Evolutionary conservation across 92 coral and sea anemone species (phyloP).

Genomic region (Chrysogorgia sp.): DNA sequence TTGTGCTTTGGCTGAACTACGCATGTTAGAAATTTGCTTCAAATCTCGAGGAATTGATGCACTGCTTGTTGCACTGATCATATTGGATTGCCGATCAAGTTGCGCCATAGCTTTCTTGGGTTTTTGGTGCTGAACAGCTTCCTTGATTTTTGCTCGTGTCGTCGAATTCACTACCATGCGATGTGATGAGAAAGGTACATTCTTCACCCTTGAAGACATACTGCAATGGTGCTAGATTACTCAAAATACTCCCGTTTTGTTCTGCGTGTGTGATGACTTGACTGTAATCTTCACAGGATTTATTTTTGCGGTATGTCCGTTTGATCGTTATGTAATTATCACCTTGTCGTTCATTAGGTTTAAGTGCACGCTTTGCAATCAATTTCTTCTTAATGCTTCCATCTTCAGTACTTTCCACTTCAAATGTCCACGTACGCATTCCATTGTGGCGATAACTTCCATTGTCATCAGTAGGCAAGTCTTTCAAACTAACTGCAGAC

Average conservation of each 20-base stretch:
- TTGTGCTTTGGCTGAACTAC: slow-evolving; percentile 38
- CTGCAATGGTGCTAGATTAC: slow-evolving; percentile 48
- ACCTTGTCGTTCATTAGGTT: slow-evolving; percentile 28
- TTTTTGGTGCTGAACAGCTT: slow-evolving; percentile 43
- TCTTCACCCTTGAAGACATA: slow-evolving; percentile 58
- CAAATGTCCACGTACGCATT: slow-evolving; percentile 54
- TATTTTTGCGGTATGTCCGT: slow-evolving; percentile 53
- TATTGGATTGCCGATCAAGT: slow-evolving; percentile 47
- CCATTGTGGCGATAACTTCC: slow-evolving; percentile 48
- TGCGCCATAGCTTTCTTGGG: slow-evolving; percentile 55
- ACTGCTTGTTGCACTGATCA: too few species aligned
- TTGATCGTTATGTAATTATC: slow-evolving; percentile 44
- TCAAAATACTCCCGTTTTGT: slow-evolving; percentile 35
- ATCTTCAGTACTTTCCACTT: slow-evolving; percentile 15
- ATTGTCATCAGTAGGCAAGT: slow-evolving; percentile 51
- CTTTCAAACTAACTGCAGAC: slow-evolving; percentile 49
- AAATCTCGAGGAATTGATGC: slow-evolving; percentile 58
- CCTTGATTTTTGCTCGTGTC: slow-evolving; percentile 44
- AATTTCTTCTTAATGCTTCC: slow-evolving; percentile 43
- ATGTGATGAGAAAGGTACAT: slow-evolving; percentile 40
- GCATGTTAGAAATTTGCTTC: slow-evolving; percentile 52
- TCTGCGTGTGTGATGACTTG: slow-evolving; percentile 45
- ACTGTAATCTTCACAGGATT: slow-evolving; percentile 53
- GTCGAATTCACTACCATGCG: slow-evolving; percentile 55
- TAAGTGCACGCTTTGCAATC: slow-evolving; percentile 46